Evolutionary conservation across 2,888 invertebrate species (phyloP), one percentile per base, ranked within the genome.

Genomic region (Caenorhabditis auriculariae): DNA sequence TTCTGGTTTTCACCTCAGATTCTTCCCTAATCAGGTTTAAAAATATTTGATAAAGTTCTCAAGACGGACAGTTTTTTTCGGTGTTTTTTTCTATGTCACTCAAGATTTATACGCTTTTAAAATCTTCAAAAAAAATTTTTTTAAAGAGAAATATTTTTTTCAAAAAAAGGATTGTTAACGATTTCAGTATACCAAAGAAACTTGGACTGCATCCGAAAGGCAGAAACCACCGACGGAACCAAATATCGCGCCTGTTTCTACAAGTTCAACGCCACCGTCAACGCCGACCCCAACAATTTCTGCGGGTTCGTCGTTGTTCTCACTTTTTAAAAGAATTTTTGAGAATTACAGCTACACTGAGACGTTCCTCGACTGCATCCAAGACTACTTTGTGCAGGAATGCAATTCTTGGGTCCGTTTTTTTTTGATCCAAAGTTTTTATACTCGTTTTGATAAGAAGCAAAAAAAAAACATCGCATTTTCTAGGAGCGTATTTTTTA

Each of bases 231-330:
- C 43, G 62, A 57, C 28, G 54, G 62, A 24, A 53, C 32, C 28
- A 26, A 48, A n/a, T 65, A 69, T 47, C 50, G 52, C 5, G 57
- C 59, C 9, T 69, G 68, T 35, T 58, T 62, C 54, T 52, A 59
- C 44, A 60, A 59, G 26, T 69, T 65, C 65, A 60, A 60, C 43
- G 54, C 53, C 17, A 55, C 60, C 23, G 60, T 60, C 47, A 57
- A 62, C 26, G 56, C 54, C 7, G 60, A 69, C 37, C 62, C 62
- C 23, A 69, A 62, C 37, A 58, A 54, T 24, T 60, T 69, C 51
- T 69, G 68, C 47, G 54, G n/a, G 42, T 41, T 19, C 26, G 17
- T 27, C 12, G n/a, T 23, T 35, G n/a, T 35, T 35, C n/a, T 35
- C 9, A 35, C n/a, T 12, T 35, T 12, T 35, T 9, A 35, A 35